Evolutionary conservation across 2,888 invertebrate species (phyloP).

Genomic region (Microplitis manilae): DNA sequence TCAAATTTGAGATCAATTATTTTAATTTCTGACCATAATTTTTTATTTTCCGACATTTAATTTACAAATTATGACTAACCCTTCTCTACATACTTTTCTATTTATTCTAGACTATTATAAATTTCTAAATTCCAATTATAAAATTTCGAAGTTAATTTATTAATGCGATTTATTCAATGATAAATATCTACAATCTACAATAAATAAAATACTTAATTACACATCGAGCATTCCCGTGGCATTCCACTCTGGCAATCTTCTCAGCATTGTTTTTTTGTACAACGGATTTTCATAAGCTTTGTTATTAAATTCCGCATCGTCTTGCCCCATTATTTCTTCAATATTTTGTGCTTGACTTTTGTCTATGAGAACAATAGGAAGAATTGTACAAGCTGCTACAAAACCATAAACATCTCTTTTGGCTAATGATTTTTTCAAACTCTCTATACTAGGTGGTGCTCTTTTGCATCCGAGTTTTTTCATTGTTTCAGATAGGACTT

Average conservation of each 20-base stretch:
- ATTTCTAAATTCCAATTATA: too few relatives aligned
- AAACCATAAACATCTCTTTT: slow-evolving; percentile 54
- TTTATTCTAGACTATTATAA: too few relatives aligned
- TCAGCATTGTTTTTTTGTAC: slow-evolving; percentile 54
- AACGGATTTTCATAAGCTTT: slow-evolving; percentile 46
- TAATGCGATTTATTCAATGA: background rate
- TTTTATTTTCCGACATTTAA: too few relatives aligned
- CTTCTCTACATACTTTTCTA: too few relatives aligned
- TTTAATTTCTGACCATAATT: too few relatives aligned
- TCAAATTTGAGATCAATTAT: too few relatives aligned
- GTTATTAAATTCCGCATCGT: slow-evolving; percentile 44
- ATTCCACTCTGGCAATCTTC: slow-evolving; percentile 56
- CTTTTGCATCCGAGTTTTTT: slow-evolving; percentile 58
- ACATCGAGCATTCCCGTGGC: slow-evolving; percentile 59
- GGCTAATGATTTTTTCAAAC: slow-evolving; percentile 50
- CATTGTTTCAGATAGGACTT: slow-evolving; percentile 55
- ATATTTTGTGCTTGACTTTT: slow-evolving; percentile 55
- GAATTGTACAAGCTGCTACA: slow-evolving; percentile 52
- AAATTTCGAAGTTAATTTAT: background rate
- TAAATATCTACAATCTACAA: background rate
- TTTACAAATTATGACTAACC: too few relatives aligned
- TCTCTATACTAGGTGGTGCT: slow-evolving; percentile 54
- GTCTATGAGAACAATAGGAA: slow-evolving; percentile 59
- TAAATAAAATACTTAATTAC: slow-evolving; percentile 31
- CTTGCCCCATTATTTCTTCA: slow-evolving; percentile 55